Evolutionary conservation across 2,888 invertebrate genomes (phyloP), one percentile per base, ranked within the genome.

Genomic region (Gisinianus flammeolus): DNA sequence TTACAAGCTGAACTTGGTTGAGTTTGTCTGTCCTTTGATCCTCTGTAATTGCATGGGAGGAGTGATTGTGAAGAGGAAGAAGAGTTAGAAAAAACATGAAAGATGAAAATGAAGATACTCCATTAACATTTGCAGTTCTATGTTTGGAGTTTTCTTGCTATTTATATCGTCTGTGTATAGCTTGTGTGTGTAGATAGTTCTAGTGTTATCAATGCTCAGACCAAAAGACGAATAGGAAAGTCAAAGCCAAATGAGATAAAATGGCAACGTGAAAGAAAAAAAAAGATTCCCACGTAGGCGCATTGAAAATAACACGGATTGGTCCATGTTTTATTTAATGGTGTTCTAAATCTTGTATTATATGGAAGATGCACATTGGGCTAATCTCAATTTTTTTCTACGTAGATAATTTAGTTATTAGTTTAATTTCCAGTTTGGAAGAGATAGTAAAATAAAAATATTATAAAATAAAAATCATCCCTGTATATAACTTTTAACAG

Each of bases 141-240:
- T 74, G 64, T 74, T 74, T 64, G 64, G 74, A 74, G 16, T n/a
- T 64, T 24, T 6, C 26, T 44, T 44, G 62, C 74, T 74, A 74
- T 74, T 74, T 74, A 30, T 74, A 74, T 33, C 33, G 26, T 26
- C 0, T 62, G 62, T 62, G 26, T 62, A 44, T 44, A 16, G 44
- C 6, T 44, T 10, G 54, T 8, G 54, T 54, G 5, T 4, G 54
- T 54, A 19, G 16, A 4, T 26, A 24, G 24, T 62, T 62, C 22
- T 28, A 62, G 62, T 62, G 62, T 62, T 28, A 62, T 62, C 62
- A 62, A 26, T 26, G 62, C 62, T 62, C 62, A n/a, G 22, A 22
- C 56, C 56, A 58, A 44, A 44, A 19, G 44, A 44, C n/a, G n/a
- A n/a, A n/a, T n/a, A n/a, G n/a, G n/a, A n/a, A n/a, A n/a, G n/a